Evolutionary conservation across 2,888 invertebrate genomes (phyloP), one percentile per base, ranked within the genome.

Genomic region (Coleophora flavipennella): DNA sequence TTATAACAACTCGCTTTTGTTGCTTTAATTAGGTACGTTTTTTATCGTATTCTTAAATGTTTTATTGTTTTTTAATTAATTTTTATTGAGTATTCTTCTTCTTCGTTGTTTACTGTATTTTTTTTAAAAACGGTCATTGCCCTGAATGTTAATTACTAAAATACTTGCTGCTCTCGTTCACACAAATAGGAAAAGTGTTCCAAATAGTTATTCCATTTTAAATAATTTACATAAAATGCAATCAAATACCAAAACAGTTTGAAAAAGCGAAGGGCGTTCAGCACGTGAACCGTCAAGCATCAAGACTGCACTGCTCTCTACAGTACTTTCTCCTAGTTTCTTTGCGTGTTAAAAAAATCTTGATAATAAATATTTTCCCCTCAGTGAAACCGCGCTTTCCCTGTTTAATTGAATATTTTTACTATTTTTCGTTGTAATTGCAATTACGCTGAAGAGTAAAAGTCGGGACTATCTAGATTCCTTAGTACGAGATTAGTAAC

Each of bases 321-420:
- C 20, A 25, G 20, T 31, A 44, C 43, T 44, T 44, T 44, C 43
- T 44, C 43, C 36, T 27, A 57, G 62, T 78, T 74, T 69, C 72
- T 75, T 73, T 67, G 81, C 79, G 81, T 80, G 81, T 77, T 74
- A 78, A 81, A 78, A 80, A 81, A 78, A 80, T 80, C 80, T 80
- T 77, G 79, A 80, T 44, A 41, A 33, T 38, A 44, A 10, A 29
- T 36, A 69, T 74, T 74, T 74, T 69, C 71, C 68, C 53, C 55
- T 62, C 64, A 72, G 76, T 73, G 76, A 74, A 74, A 75, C 69
- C 58, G 62, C 71, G 79, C 79, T 81, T 80, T 81, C 80, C 72
- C 74, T 71, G 58, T 67, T 66, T 77, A 75, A 74, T 71, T 70
- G 66, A 75, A 72, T 75, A 75, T 74, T 72, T 20, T 70, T 67